These are phyloP conservation scores for Lophura nycthemera DNA, from an alignment of 2,113 vertebrate species.

Conservation along the genomic window DNA sequence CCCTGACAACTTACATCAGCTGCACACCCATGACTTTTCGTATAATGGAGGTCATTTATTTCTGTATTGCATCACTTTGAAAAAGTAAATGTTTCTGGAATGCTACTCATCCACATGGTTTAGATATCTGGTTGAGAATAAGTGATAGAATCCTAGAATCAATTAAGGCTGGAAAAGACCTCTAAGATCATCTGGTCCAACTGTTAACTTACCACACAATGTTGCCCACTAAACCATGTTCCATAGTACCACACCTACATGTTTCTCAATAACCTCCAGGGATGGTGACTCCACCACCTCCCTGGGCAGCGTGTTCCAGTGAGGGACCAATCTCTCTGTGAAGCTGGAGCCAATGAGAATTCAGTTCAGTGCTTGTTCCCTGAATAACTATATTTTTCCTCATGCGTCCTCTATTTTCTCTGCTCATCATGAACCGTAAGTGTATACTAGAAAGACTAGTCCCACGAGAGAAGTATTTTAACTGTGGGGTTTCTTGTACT, in stretches of 20 bases:
- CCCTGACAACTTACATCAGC: background rate
- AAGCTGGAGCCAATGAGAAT: background rate
- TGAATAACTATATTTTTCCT: background rate
- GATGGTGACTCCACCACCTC: no score
- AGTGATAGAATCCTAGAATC: background rate
- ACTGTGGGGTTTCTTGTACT: background rate
- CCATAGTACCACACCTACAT: no score
- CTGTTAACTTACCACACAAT: no score
- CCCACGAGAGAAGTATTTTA: background rate
- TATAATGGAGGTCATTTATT: constrained; percentile 2
- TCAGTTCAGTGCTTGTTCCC: background rate
- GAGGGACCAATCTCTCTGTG: background rate
- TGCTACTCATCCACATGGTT: background rate
- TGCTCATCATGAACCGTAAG: background rate
- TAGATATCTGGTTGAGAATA: background rate
- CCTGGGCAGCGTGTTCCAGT: no score
- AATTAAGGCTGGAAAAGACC: no score
- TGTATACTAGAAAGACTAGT: background rate
- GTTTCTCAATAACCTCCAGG: no score
- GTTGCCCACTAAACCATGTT: no score
- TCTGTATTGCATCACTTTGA: background rate
- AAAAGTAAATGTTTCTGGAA: constrained; percentile 21
- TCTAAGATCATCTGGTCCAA: no score
- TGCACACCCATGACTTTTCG: background rate
- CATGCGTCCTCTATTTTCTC: background rate